A percentile compares a stretch with the other conserved stretches of the same genome.
phyloP scores from a whole-genome alignment of 1,140 invertebrate genomes.

The Periplaneta americana region DNA sequence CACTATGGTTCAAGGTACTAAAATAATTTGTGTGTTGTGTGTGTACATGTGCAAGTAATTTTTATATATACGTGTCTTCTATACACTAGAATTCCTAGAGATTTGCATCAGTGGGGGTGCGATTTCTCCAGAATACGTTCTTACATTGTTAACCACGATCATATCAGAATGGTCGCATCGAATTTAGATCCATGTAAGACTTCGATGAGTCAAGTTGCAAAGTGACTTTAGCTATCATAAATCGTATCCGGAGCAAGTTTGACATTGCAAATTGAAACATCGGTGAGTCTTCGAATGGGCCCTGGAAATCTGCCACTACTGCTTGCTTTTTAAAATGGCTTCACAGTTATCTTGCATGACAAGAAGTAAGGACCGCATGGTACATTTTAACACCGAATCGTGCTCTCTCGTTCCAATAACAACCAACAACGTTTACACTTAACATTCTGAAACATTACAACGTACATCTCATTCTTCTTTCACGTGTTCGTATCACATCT shows the following conservation, averaged over 20 bases:
- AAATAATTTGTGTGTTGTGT: slow-evolving; percentile 11
- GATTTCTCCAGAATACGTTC: background rate
- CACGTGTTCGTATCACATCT: slow-evolving; percentile 1
- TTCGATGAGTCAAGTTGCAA: background rate
- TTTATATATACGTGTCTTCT: background rate
- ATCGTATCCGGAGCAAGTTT: background rate
- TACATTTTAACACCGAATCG: background rate
- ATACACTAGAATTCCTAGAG: background rate
- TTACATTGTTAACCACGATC: background rate
- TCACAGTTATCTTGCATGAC: background rate
- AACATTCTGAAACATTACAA: background rate
- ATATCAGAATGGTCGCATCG: background rate
- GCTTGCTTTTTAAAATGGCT: background rate
- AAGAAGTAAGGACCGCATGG: background rate
- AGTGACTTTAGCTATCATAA: background rate
- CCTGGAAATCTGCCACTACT: background rate
- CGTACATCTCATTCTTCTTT: background rate
- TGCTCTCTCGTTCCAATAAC: background rate
- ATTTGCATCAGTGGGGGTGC: background rate
- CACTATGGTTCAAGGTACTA: background rate
- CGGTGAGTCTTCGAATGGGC: too few species aligned
- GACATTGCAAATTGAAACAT: background rate
- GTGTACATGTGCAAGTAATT: background rate
- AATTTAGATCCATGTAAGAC: background rate
- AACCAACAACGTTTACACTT: background rate